Evolutionary conservation across 1,140 invertebrate species (phyloP), one percentile per base, ranked within the genome.

Genomic region (Neomicropteryx cornuta): DNA sequence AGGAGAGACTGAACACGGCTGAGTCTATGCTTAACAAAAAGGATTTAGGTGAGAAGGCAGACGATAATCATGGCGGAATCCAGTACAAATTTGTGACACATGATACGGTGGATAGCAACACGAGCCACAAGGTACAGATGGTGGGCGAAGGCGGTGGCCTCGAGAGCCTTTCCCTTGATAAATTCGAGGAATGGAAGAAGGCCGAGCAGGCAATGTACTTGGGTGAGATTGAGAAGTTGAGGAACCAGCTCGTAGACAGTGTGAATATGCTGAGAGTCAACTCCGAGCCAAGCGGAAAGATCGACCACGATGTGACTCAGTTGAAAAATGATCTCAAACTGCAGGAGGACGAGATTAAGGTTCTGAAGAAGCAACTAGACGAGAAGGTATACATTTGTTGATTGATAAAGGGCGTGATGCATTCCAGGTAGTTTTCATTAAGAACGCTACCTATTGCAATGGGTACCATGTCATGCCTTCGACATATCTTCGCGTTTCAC

Each of bases 1-100:
- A 75, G 46, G 71, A 74, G 43, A 59, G 70, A 42, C 38, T 76
- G 1, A 74, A 74, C 49, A 58, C 58, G 42, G 69, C 68, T 50
- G 66, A 76, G 51, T 64, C 66, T 52, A 41, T 72, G 46, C 67
- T 66, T 53, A 42, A 50, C 50, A 39, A 36, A 30, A 44, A 30
- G 20, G 19, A 27, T 21, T 30, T 14, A 6, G 13, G 21, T 38
- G 34, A 27, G 27, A 18, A 28, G 22, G 37, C 18, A 18, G 41
- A 46, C 36, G 30, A 28, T n/a, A 33, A 13, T 27, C 21, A 27
- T 28, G 17, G 54, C 51, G 36, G 51, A 60, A 62, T 39, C 57
- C 48, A 28, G 56, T 53, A 51, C 53, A 60, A 6, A 51, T 47
- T 11, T 52, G 58, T 23, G 55, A 62, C 33, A 56, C 6, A 51